Base-by-base conservation (phyloP, 2,888 invertebrate species). In the Synergus japonicus region DNA sequence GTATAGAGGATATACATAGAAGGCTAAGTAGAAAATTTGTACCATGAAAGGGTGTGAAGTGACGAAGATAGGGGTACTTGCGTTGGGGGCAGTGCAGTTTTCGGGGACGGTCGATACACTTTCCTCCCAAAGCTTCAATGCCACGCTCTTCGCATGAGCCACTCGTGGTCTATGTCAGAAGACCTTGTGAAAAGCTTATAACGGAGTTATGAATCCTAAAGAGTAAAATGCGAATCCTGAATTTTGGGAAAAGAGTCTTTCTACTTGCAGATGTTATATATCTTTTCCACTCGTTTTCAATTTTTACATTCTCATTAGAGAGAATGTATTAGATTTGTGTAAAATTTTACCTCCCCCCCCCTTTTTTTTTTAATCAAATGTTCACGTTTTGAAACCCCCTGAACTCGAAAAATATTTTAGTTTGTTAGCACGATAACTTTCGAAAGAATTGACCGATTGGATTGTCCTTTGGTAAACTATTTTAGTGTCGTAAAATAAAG, bases 31-130 rank as follows among this genome's bases (percentile, higher is more conserved):
- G 22, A 60, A 60, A 60, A 60, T 60, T 60, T 12, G 60, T 29
- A 22, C 7, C 12, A 60, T 29, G 22, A 29, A 22, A 60, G 60
- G 60, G 54, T 54, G 54, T n/a, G 54, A 54, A 54, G 54, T 54
- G 54, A 54, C n/a, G 54, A n/a, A n/a, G 54, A 60, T 60, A 73
- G 49, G 54, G 46, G 49, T 46, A 54, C 37, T 54, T 54, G 37
- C 46, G 44, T 67, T 18, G 67, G 66, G 44, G 69, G 49, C 54
- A 54, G 54, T 54, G 49, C 37, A 73, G 37, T 73, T 73, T 73
- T 73, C 54, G 73, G 73, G 54, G 73, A 73, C 73, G 73, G 73
- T 73, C 73, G 73, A 73, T 73, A 73, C 73, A 73, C 15, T 41
- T 66, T 66, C 18, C 18, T 13, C 13, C 22, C 60, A 18, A 41